A percentile compares a stretch with the other conserved stretches of the same genome.
Conservation (phyloP, 2,888 invertebrate species). For the Napeogenes sylphis region DNA sequence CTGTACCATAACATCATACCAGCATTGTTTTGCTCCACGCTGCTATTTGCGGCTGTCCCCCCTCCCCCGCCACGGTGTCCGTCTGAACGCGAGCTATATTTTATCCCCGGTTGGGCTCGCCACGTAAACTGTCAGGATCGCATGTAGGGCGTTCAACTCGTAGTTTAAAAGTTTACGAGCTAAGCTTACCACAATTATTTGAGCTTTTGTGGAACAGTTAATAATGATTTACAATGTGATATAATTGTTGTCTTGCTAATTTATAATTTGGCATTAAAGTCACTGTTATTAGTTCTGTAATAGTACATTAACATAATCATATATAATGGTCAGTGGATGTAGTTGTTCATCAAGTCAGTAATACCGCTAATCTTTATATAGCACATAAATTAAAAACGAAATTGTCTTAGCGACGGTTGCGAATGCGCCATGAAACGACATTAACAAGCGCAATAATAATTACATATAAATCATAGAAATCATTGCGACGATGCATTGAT, state of each 20-base stretch:
- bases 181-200: slow-evolving; percentile 23
- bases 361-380: slow-evolving; percentile 23
- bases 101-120: slow-evolving; percentile 71
- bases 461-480: slow-evolving; percentile 73
- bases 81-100: slow-evolving; percentile 74
- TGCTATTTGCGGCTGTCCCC: slow-evolving; percentile 68
- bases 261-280: neutral
- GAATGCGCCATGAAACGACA: slow-evolving; percentile 71
- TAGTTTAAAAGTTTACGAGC: slow-evolving; percentile 49
- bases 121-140: slow-evolving; percentile 74
- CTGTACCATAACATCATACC: slow-evolving; percentile 69
- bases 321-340: neutral
- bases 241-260: slow-evolving; percentile 15
- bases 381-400: slow-evolving; percentile 53
- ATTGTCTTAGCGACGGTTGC: slow-evolving; percentile 58
- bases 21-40: slow-evolving; percentile 73
- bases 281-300: no score
- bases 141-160: slow-evolving; percentile 72
- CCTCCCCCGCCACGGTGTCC: slow-evolving; percentile 58
- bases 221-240: slow-evolving; percentile 7
- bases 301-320: no score
- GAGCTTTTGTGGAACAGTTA: slow-evolving; percentile 5
- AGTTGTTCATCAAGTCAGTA: slow-evolving; percentile 14
- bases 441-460: slow-evolving; percentile 75
- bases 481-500: slow-evolving; percentile 76